Conservation (phyloP, 2,113 vertebrate genomes). For the Ovis aries region DNA sequence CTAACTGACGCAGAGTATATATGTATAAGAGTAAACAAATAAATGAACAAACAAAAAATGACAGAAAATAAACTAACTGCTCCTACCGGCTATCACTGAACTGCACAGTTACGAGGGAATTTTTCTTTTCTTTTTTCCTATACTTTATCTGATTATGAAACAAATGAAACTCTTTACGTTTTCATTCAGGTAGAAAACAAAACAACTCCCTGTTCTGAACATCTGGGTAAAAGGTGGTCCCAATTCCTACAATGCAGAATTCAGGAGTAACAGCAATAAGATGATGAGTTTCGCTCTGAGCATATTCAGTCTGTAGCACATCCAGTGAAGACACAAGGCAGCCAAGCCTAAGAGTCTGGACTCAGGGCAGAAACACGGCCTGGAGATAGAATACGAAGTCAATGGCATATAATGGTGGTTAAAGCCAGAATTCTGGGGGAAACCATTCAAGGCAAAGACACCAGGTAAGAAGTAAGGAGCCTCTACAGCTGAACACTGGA, state of each 20-base stretch:
- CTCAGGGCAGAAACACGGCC: not conserved
- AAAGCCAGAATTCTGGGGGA: not conserved
- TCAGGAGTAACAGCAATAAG: not conserved
- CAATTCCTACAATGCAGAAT: not conserved
- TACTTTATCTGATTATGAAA: not conserved
- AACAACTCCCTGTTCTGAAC: not conserved
- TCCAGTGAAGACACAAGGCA: not conserved
- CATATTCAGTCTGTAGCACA: not conserved
- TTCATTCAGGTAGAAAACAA: not conserved
- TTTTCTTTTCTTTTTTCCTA: not conserved
- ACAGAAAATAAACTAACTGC: not conserved
- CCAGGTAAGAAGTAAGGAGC: not conserved
- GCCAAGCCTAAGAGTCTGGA: not conserved
- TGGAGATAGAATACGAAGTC: not conserved
- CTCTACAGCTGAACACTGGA: not conserved
- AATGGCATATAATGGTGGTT: not conserved
- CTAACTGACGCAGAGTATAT: not conserved
- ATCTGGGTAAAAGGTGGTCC: not conserved
- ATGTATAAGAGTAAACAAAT: not conserved
- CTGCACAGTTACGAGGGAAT: not conserved
- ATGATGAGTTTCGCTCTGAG: not conserved
- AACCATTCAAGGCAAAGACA: not conserved
- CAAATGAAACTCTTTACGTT: not conserved
- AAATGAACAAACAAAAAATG: not conserved
- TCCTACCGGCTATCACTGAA: not conserved